Evolutionary conservation across 2,888 invertebrate genomes (phyloP).

Genomic region (Patella depressa): DNA sequence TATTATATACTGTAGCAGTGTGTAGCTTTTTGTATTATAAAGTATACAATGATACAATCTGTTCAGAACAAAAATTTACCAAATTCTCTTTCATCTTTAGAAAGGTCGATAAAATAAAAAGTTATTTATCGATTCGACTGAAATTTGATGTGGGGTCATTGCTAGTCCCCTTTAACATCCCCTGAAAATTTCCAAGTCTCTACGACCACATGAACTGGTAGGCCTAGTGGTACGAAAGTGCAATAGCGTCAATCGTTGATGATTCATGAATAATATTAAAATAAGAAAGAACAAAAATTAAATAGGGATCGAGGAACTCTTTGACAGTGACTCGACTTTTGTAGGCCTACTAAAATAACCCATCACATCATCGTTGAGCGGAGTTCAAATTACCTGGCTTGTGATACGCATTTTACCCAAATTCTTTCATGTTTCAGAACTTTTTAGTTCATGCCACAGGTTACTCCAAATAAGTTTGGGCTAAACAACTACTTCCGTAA

Average conservation of each 20-base stretch:
- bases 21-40: no score
- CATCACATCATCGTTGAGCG: not conserved
- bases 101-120: conserved; percentile 10
- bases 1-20: no score
- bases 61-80: no score
- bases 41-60: no score
- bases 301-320: no score
- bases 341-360: no score
- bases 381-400: conserved; percentile 28
- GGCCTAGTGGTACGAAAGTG: not conserved
- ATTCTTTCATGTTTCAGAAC: not conserved
- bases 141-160: no score
- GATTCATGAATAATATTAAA: no score
- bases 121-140: no score
- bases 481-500: conserved; percentile 34
- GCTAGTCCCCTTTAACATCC: conserved; percentile 14
- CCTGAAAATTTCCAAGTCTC: conserved; percentile 23
- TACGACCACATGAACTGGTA: not conserved
- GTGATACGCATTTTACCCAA: conserved; percentile 35
- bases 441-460: not conserved
- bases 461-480: not conserved
- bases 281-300: no score
- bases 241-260: not conserved
- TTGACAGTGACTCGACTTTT: no score
- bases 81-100: no score